Evolutionary conservation across 1,140 invertebrate genomes (phyloP).

Genomic region (Drosophila lini): DNA sequence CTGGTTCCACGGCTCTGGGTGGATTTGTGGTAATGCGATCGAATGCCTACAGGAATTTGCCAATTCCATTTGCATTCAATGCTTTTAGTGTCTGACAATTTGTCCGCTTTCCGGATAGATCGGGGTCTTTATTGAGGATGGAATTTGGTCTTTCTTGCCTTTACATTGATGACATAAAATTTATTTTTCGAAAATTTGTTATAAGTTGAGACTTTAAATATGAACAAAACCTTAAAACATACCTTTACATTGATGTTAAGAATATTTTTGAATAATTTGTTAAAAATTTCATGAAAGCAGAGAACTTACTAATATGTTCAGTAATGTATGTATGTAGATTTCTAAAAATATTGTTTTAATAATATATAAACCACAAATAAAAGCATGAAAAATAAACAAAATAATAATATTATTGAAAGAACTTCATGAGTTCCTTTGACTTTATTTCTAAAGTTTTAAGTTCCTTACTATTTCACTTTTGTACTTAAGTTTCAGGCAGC

Average conservation of each 20-base stretch:
- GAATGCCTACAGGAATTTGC: conserved; percentile 69
- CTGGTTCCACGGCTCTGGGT: conserved; percentile 45
- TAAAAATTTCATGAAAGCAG: too few species aligned
- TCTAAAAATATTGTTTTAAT: too few species aligned
- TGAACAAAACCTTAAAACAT: neutral
- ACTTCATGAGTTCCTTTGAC: neutral
- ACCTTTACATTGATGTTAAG: too few species aligned
- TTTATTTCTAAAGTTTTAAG: neutral
- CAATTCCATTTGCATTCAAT: conserved; percentile 45
- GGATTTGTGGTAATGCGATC: conserved; percentile 70
- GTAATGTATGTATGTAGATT: too few species aligned
- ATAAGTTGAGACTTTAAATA: neutral
- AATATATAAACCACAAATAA: too few species aligned
- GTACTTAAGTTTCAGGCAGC: neutral
- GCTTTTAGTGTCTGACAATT: conserved; percentile 19
- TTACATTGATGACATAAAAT: neutral
- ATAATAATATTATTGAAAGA: neutral
- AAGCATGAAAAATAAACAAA: neutral
- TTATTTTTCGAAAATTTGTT: neutral
- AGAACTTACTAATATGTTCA: too few species aligned
- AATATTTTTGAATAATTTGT: too few species aligned
- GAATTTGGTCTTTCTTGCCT: neutral
- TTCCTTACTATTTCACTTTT: neutral
- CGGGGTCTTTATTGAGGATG: neutral
- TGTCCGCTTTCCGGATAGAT: neutral